phyloP scores from a whole-genome alignment of 2,888 invertebrate genomes.

The Pegoplata infirma region DNA sequence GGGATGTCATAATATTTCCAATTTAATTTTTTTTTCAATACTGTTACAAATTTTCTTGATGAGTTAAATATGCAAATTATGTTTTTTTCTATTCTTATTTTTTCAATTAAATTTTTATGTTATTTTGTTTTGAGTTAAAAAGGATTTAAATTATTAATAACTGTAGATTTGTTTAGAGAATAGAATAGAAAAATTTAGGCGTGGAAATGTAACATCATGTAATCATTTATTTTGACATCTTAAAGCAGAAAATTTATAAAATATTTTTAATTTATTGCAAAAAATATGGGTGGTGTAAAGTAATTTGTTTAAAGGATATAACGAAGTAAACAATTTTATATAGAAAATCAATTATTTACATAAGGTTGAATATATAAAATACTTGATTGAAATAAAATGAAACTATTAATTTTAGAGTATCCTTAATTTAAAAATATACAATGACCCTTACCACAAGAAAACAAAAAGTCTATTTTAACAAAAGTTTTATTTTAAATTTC shows the following conservation, averaged over 20 bases:
- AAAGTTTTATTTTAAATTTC: too few species aligned
- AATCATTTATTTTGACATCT: conserved; percentile 21
- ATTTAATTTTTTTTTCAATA: background rate
- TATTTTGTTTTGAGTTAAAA: background rate
- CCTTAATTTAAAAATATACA: too few species aligned
- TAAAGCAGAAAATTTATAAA: background rate
- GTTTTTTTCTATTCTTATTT: background rate
- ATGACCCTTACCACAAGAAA: too few species aligned
- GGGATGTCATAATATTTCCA: conserved; percentile 16
- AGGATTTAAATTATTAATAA: background rate
- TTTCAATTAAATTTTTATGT: background rate
- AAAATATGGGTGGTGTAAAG: background rate
- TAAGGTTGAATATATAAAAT: background rate
- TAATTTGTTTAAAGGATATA: background rate
- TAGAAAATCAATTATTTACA: background rate
- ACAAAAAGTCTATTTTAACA: too few species aligned
- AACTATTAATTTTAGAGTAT: background rate
- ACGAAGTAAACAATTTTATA: background rate
- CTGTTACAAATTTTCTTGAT: background rate
- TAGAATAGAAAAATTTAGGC: conserved; percentile 6
- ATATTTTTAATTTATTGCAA: background rate
- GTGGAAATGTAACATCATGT: conserved; percentile 16
- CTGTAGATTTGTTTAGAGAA: background rate
- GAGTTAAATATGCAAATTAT: conserved; percentile 20
- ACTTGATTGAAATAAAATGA: background rate